Evolutionary conservation across 2,888 invertebrate species (phyloP).

Genomic region (Tinea trinotella): DNA sequence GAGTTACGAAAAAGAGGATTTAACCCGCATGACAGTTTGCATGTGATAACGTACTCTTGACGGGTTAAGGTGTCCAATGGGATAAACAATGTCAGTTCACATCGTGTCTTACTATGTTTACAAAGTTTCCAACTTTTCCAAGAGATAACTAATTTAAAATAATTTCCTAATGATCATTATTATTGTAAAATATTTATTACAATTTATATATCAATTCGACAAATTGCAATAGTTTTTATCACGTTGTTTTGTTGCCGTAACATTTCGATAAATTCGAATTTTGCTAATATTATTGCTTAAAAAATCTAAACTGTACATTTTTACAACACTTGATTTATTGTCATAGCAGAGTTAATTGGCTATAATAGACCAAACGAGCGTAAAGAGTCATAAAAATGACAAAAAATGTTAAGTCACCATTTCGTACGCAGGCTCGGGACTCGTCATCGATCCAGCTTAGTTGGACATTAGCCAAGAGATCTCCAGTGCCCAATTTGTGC

Average conservation of each 20-base stretch:
- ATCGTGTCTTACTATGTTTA: background rate
- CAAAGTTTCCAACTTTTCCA: background rate
- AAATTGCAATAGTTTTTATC: background rate
- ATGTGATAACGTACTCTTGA: background rate
- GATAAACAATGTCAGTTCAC: background rate
- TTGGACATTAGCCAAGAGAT: slow-evolving; percentile 57
- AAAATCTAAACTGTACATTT: background rate
- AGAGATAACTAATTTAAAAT: too few species aligned
- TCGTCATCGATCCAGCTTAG: slow-evolving; percentile 54
- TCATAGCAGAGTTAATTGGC: background rate
- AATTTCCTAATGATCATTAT: too few species aligned
- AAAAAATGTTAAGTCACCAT: slow-evolving; percentile 6
- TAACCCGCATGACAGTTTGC: background rate
- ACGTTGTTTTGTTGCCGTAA: slow-evolving; percentile 1
- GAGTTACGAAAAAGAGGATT: background rate
- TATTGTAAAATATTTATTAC: too few species aligned
- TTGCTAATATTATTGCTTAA: background rate
- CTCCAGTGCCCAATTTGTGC: slow-evolving; percentile 33
- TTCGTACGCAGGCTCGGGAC: slow-evolving; percentile 13
- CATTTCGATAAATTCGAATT: background rate
- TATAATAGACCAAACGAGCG: background rate
- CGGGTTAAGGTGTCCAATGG: background rate
- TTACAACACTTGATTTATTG: background rate
- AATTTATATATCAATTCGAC: background rate
- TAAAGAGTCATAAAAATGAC: background rate